Evolutionary conservation across 2,888 invertebrate species (phyloP), one percentile per base, ranked within the genome.

Genomic region (Orchesella flavescens): DNA sequence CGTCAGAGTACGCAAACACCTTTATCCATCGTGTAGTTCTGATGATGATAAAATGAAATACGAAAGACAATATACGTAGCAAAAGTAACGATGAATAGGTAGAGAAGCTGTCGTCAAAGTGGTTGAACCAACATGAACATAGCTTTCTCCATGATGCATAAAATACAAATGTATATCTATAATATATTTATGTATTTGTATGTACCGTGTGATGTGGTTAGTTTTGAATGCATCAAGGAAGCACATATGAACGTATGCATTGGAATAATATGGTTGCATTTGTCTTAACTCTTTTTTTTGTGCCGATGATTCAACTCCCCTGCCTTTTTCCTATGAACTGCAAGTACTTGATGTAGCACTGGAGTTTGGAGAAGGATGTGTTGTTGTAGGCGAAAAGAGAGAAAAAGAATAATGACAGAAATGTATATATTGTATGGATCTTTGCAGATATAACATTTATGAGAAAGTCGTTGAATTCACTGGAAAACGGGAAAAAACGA

Each of bases 381-480:
- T 73, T 66, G 23, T 73, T 65, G 72, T 17, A 57, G 34, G 13
- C 57, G 23, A 44, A 59, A 21, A 73, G 71, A 78, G 53, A 61
- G 17, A 43, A 43, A 46, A 72, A 80, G 80, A 73, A 80, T 80
- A 80, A 80, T 80, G 80, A 80, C 66, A 66, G 73, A 71, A 79
- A 73, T 65, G 66, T 68, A 80, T 66, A 73, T 73, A 72, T 73
- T 80, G 66, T 72, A 57, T 66, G 73, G 46, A 80, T 72, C 43
- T 63, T 7, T 19, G 65, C 21, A 24, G 57, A 72, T 73, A 73
- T 55, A 74, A 81, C 81, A 69, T 81, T 81, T 81, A 81, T 81
- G 81, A 75, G 74, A 75, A 81, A 81, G 81, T 81, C 74, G 81
- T 81, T 81, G 81, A 59, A 73, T 80, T 80, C 66, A 66, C 24